phyloP scores from a whole-genome alignment of 2,888 invertebrate genomes.

The Spatulosminthurus flaviceps region DNA sequence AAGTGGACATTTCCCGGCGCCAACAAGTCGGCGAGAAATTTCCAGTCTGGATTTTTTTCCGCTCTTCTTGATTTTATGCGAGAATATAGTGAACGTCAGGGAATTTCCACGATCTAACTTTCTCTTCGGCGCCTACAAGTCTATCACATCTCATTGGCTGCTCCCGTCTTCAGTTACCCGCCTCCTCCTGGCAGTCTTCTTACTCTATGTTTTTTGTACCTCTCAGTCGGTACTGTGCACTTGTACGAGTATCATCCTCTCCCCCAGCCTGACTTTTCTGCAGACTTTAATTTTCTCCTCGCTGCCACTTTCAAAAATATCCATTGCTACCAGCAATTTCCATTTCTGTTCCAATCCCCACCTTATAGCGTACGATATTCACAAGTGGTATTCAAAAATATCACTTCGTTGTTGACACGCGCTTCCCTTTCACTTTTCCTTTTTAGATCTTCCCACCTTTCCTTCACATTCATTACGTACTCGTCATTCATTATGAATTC shows the following conservation, averaged over 20 bases:
- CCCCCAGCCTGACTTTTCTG: too few species aligned
- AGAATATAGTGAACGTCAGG: constrained; percentile 30
- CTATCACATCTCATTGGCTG: constrained; percentile 61
- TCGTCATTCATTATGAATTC: too few species aligned
- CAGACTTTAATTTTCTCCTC: too few species aligned
- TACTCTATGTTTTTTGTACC: constrained; percentile 56
- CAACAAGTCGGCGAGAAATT: constrained; percentile 59
- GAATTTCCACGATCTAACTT: constrained; percentile 58
- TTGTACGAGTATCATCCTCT: neutral
- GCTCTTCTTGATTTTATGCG: constrained; percentile 31
- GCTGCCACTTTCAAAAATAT: too few species aligned
- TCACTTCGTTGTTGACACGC: too few species aligned
- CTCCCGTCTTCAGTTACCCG: constrained; percentile 63
- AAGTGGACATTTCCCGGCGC: constrained; percentile 64
- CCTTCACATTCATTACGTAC: too few species aligned
- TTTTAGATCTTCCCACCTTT: too few species aligned
- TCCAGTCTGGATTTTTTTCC: constrained; percentile 46
- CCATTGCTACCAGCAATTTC: too few species aligned
- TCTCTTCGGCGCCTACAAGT: constrained; percentile 63
- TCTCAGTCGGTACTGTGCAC: constrained; percentile 50
- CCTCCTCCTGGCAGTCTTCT: constrained; percentile 54
- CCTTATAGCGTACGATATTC: too few species aligned
- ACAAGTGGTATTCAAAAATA: too few species aligned
- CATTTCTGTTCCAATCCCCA: too few species aligned
- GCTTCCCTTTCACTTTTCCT: too few species aligned